Evolutionary conservation across 1,140 invertebrate genomes (phyloP).

Genomic region (Luehdorfia chinensis): DNA sequence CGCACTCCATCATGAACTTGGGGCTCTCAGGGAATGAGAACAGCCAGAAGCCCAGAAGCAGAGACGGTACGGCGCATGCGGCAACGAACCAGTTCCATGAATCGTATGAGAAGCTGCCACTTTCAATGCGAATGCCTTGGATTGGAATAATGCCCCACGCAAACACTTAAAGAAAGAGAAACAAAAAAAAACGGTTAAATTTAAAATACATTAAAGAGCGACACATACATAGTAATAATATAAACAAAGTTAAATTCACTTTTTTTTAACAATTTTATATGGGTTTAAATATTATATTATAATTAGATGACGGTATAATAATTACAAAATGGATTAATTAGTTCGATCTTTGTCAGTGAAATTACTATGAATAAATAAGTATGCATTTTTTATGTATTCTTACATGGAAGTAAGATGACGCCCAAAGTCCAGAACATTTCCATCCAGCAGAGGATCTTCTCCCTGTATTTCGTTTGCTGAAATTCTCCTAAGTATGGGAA

Average conservation of each 20-base stretch:
- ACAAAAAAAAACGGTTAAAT: too few relatives aligned
- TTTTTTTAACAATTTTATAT: too few relatives aligned
- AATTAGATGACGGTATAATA: too few relatives aligned
- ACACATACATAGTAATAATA: too few relatives aligned
- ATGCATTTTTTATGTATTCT: too few relatives aligned
- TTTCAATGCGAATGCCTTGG: conserved; percentile 77
- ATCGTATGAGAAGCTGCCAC: conserved; percentile 80
- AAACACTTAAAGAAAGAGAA: too few relatives aligned
- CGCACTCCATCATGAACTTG: conserved; percentile 88
- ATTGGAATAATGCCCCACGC: conserved; percentile 86
- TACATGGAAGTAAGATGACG: conserved; percentile 83
- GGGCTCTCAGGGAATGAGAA: conserved; percentile 91
- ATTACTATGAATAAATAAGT: too few relatives aligned
- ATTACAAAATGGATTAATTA: too few relatives aligned
- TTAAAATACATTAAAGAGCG: too few relatives aligned
- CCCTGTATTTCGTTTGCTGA: conserved; percentile 84
- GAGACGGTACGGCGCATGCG: conserved; percentile 81
- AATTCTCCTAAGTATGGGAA: conserved; percentile 88
- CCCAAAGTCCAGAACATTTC: conserved; percentile 88
- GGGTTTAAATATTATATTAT: too few relatives aligned
- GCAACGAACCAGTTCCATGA: conserved; percentile 88
- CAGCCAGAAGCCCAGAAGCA: conserved; percentile 81
- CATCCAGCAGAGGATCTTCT: conserved; percentile 88
- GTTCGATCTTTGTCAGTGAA: too few relatives aligned
- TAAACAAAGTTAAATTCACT: too few relatives aligned